Evolutionary conservation across 2,113 vertebrate species (phyloP).

Genomic region (Danionella cerebrum): DNA sequence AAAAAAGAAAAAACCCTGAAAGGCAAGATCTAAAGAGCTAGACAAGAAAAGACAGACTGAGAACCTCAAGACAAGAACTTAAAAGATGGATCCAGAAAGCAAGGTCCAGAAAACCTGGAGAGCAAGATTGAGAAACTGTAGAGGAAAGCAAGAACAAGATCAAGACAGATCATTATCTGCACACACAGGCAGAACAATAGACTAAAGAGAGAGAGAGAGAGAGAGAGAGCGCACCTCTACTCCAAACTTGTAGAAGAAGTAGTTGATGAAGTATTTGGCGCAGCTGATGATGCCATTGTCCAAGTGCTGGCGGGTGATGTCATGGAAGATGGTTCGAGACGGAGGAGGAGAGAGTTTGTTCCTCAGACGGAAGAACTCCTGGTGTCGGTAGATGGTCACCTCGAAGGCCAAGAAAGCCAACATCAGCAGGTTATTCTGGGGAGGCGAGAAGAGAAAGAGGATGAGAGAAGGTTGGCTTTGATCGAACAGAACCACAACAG

Average conservation of each 20-base stretch:
- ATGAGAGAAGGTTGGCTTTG: neutral
- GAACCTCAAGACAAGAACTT: too few species aligned
- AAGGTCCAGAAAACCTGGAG: too few species aligned
- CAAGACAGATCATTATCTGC: neutral
- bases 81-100: too few species aligned
- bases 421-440: conserved; percentile 88
- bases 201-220: neutral
- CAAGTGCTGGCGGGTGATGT: conserved; percentile 86
- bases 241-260: conserved; percentile 98
- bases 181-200: neutral
- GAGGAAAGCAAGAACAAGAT: neutral
- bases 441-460: neutral
- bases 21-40: too few species aligned
- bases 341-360: conserved; percentile 84
- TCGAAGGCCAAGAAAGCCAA: conserved; percentile 88
- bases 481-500: too few species aligned
- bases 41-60: too few species aligned
- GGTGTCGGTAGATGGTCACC: conserved; percentile 92
- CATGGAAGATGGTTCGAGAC: conserved; percentile 89
- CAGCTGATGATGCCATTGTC: conserved; percentile 85
- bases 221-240: conserved; percentile 72
- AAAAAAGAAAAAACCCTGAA: too few species aligned
- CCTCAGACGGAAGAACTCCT: conserved; percentile 82
- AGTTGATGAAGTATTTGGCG: conserved; percentile 95
- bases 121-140: neutral